phyloP scores from a whole-genome alignment of 2,888 invertebrate genomes.

The Crioceris asparagi region DNA sequence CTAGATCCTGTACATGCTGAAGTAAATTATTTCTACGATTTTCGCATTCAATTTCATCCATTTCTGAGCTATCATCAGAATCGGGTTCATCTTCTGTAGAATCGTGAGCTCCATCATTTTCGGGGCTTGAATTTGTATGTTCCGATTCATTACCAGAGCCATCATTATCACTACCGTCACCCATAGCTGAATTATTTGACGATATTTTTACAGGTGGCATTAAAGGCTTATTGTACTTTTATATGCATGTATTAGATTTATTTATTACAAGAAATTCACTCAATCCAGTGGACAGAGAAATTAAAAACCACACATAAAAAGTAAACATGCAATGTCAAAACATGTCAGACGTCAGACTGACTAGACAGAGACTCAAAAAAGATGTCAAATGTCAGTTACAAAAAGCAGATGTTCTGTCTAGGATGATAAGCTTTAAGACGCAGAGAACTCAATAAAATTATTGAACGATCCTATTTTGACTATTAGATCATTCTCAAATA shows the following conservation, averaged over 20 bases:
- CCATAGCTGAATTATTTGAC: background rate
- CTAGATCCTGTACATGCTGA: conserved; percentile 78
- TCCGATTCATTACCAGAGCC: conserved; percentile 62
- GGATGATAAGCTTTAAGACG: no score
- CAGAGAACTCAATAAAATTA: no score
- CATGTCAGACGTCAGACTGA: no score
- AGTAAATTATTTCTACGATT: conserved; percentile 70
- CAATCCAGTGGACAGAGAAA: no score
- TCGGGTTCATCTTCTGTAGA: conserved; percentile 74
- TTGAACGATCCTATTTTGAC: no score
- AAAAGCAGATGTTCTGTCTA: no score
- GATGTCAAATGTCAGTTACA: no score
- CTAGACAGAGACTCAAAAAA: no score
- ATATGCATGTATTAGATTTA: background rate
- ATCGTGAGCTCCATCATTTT: conserved; percentile 52
- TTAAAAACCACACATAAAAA: no score
- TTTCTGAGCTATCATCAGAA: conserved; percentile 76
- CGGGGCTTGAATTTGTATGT: conserved; percentile 55
- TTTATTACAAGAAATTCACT: no score
- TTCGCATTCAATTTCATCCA: conserved; percentile 88
- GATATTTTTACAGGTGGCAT: background rate
- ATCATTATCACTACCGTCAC: conserved; percentile 50
- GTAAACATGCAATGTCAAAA: no score
- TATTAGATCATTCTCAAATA: no score
- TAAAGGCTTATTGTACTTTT: background rate